Base-by-base conservation (phyloP, 2,113 vertebrate species). In the Tapirus terrestris region DNA sequence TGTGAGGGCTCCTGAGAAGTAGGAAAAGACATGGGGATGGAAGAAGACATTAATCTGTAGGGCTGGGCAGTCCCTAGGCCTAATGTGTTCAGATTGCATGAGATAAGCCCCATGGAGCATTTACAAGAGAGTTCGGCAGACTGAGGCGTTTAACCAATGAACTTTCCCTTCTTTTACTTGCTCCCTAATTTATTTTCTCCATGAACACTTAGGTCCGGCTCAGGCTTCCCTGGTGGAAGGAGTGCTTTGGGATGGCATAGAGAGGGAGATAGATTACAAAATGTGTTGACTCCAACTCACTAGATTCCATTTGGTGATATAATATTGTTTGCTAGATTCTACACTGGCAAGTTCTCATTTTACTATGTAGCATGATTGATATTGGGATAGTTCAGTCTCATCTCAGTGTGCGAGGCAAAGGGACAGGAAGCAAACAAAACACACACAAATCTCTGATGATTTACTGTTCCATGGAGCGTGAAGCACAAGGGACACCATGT, bases 331-430 rank as follows among this genome's bases (percentile, higher is more conserved):
- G 27, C 29, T 96, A 67, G n/a, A 68, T 70, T 86, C 53, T 89
- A 18, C 36, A 17, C 29, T 80, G 76, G 6, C n/a, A 92, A 29
- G 9, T 75, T 95, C 9, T 91, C 63, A 39, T 91, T 96, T 92
- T 80, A 68, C 23, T 77, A 2, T 51, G n/a, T 2, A 48, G 39
- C 17, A 43, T 6, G 18, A 61, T 25, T 83, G 58, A 77, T 87
- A 33, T 2, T 33, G 56, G 29, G 68, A 48, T 82, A 43, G 36
- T 68, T 91, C 93, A 93, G 33, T 20, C 72, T 96, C 53, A 51
- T 82, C 39, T 89, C 58, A 81, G 51, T 81, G 12, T 76, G 33
- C 23, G 21, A n/a, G 17, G 23, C 56, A 16, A 36, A 80, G 61
- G 91, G 29, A 67, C 7, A 84, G 51, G n/a, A 48, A 84, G 3